Evolutionary conservation across 2,113 vertebrate genomes (phyloP), one percentile per base, ranked within the genome.

Genomic region (Acrocephalus arundinaceus): DNA sequence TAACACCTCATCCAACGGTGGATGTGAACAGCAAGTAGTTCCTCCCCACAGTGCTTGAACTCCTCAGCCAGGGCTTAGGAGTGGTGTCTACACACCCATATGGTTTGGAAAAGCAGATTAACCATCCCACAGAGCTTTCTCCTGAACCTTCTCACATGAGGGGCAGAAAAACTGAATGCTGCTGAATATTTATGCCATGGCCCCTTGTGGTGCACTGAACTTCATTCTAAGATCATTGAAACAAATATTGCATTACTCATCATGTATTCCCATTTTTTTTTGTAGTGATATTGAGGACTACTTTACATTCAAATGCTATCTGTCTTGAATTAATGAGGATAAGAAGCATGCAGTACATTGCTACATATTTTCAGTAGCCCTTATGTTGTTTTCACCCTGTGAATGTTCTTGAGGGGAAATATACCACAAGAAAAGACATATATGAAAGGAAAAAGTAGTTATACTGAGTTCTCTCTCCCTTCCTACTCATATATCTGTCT

Each of bases 251-350:
- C 41, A 70, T 33, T 76, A 63, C 55, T 95, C 25, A 70, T 80
- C 72, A 71, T 51, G 31, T 49, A 83, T 66, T 90, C 85, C 27
- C 37, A 31, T 51, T 85, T 75, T 46, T 74, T 52, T 82, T 76
- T 55, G 35, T 61, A 51, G 65, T 39, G 88, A 55, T 96, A 83
- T 43, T 80, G 78, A 95, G 58, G 67, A 55, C 43, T 81, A 67
- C 80, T 94, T 91, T 89, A 71, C 35, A 88, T 92, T 84, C 79
- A 73, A 80, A 93, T 71, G 17, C 8, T 96, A 77, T 84, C 80
- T 81, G 59, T 74, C 75, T 92, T 89, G 83, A 94, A 90, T 92
- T 90, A 95, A 93, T 71, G 82, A 96, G 68, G 28, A 84, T 71
- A 84, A 85, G 55, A 88, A 93, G 16, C 43, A 81, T 28, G 25